These are phyloP conservation scores for Amphiprion clarkii DNA, from an alignment of 2,797 vertebrate species.

Conservation along the genomic window DNA sequence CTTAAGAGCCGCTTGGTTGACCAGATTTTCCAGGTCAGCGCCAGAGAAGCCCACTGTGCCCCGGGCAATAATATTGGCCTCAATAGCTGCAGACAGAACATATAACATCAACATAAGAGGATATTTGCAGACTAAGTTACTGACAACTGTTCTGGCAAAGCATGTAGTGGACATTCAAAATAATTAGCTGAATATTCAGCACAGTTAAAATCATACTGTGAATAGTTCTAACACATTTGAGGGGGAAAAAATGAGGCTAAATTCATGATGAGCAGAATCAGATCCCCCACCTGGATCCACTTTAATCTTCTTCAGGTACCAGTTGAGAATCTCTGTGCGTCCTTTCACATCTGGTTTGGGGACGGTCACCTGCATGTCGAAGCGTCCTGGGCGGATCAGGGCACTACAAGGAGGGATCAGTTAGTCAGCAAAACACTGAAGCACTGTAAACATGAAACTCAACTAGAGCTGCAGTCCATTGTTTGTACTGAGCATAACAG, in stretches of 20 bases:
- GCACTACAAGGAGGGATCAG: constrained; percentile 82
- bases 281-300: constrained; percentile 85
- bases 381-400: constrained; percentile 95
- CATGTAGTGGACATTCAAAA: background rate
- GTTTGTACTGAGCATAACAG: background rate
- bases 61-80: constrained; percentile 95
- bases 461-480: background rate
- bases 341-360: constrained; percentile 97
- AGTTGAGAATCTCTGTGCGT: constrained; percentile 97
- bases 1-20: constrained; percentile 98
- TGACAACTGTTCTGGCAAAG: background rate
- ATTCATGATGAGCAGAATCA: background rate
- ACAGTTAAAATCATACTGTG: too few species aligned
- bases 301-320: constrained; percentile 98
- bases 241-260: background rate
- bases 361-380: constrained; percentile 99
- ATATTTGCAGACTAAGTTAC: too few species aligned
- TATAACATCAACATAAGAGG: background rate
- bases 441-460: background rate
- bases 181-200: too few species aligned
- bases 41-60: constrained; percentile 99
- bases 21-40: constrained; percentile 98
- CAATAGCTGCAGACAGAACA: constrained; percentile 84
- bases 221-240: background rate
- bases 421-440: background rate